Conservation (phyloP, 2,113 vertebrate species). For the Ameiurus melas region DNA sequence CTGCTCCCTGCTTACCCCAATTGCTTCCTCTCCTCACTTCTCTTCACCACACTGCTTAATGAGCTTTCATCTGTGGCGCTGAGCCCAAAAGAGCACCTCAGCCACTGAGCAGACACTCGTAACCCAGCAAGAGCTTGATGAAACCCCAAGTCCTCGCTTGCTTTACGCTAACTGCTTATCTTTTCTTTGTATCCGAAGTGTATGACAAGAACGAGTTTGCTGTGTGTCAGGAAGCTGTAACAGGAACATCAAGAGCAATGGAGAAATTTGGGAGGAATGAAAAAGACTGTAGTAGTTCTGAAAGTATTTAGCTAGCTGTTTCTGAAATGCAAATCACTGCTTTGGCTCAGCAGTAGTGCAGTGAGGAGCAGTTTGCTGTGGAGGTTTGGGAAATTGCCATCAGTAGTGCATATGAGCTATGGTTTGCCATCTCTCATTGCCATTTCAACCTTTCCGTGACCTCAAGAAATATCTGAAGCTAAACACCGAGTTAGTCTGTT, state of each 20-base stretch:
- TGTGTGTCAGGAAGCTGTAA: constrained; percentile 4
- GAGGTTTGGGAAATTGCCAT: neutral
- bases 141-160: constrained; percentile 4
- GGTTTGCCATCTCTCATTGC: neutral
- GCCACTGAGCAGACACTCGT: constrained; percentile 90
- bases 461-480: neutral
- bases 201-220: constrained; percentile 5
- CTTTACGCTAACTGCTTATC: neutral
- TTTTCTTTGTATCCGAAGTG: neutral
- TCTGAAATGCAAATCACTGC: neutral
- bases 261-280: neutral
- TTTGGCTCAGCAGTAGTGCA: neutral
- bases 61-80: constrained; percentile 92
- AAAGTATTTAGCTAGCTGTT: constrained; percentile 13
- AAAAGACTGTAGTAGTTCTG: neutral
- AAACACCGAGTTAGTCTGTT: neutral
- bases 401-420: neutral
- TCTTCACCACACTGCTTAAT: constrained; percentile 94
- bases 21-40: constrained; percentile 84
- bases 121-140: constrained; percentile 64
- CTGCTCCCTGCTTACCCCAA: constrained; percentile 88
- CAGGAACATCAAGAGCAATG: neutral
- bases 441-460: neutral
- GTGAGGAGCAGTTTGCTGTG: neutral
- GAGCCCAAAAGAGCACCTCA: constrained; percentile 84